A percentile compares a stretch with the other conserved stretches of the same genome.
These are phyloP conservation scores for Poecile atricapillus DNA, from an alignment of 2,113 vertebrate species.

Conservation along the genomic window DNA sequence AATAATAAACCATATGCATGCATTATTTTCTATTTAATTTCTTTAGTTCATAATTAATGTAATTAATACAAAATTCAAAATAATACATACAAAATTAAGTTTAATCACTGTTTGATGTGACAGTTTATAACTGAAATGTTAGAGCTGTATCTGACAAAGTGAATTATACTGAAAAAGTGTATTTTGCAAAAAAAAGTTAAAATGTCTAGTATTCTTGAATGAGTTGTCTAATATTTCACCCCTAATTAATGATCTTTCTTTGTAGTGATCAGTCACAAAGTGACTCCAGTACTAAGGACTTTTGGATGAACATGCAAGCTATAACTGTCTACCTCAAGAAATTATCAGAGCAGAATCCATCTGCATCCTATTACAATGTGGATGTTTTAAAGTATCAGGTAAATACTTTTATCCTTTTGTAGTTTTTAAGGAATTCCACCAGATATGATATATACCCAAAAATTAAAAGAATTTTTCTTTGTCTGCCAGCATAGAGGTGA, in stretches of 20 bases:
- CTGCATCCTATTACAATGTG: slow-evolving; percentile 96
- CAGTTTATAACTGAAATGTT: neutral
- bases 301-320: slow-evolving; percentile 99
- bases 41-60: neutral
- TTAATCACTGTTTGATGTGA: neutral
- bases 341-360: slow-evolving; percentile 90
- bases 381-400: slow-evolving; percentile 99
- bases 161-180: neutral
- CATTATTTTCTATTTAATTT: neutral
- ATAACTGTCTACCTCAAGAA: slow-evolving; percentile 97
- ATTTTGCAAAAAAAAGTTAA: neutral
- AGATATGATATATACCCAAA: neutral
- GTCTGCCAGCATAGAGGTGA: neutral
- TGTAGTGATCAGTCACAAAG: slow-evolving; percentile 90
- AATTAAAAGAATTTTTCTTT: neutral
- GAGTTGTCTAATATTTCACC: neutral
- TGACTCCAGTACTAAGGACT: slow-evolving; percentile 89
- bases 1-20: neutral
- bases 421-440: neutral
- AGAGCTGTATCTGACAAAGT: neutral
- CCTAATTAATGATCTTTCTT: neutral
- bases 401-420: neutral
- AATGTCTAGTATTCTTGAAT: neutral
- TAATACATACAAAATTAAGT: neutral
- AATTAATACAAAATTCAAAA: neutral